Evolutionary conservation across 2,113 vertebrate species (phyloP).

Genomic region (Osmerus eperlanus): DNA sequence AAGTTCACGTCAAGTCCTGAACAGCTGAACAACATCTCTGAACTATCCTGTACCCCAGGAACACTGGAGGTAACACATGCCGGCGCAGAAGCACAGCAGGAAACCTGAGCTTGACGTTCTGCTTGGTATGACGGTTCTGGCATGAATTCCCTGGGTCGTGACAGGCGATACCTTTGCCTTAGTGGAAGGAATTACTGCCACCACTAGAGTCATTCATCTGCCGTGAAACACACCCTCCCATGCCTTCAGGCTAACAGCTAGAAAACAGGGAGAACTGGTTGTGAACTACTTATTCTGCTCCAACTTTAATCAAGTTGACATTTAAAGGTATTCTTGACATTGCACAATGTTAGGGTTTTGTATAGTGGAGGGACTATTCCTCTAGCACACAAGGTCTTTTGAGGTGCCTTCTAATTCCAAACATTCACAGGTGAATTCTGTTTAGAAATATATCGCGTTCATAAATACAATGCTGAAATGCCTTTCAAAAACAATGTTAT

Average conservation of each 20-base stretch:
- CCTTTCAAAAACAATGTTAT: too few species aligned
- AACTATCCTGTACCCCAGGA: not conserved
- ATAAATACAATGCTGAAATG: too few species aligned
- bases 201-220: not conserved
- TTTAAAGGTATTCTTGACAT: conserved; percentile 15
- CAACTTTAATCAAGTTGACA: conserved; percentile 10
- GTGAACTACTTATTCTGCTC: conserved; percentile 6
- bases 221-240: not conserved
- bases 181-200: conserved; percentile 4
- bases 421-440: too few species aligned
- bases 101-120: conserved; percentile 26
- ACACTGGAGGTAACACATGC: not conserved
- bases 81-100: conserved; percentile 1
- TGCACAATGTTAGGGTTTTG: not conserved
- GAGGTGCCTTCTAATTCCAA: not conserved
- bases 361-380: not conserved
- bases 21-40: not conserved
- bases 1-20: too few species aligned
- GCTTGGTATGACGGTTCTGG: not conserved
- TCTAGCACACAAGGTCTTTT: not conserved
- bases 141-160: not conserved
- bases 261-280: conserved; percentile 41
- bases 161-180: not conserved
- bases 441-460: too few species aligned
- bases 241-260: not conserved